phyloP scores from a whole-genome alignment of 35 echinoderm and acorn worm species.

The Hemicentrotus pulcherrimus region DNA sequence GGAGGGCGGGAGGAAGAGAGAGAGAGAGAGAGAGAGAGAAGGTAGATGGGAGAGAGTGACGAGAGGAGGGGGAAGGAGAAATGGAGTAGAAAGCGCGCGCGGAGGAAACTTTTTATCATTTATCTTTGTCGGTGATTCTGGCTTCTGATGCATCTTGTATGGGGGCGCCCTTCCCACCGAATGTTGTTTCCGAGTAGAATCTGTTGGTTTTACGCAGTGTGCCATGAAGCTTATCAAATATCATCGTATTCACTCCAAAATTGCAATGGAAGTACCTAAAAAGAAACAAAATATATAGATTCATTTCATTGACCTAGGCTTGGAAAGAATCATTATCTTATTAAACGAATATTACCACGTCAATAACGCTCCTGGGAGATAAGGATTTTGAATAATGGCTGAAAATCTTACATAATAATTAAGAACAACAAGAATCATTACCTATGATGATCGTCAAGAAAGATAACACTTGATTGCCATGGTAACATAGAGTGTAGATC shows the following conservation, averaged over 20 bases:
- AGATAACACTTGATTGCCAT: neutral
- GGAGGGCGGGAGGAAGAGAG: too few species aligned
- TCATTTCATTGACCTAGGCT: too few species aligned
- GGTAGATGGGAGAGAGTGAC: too few species aligned
- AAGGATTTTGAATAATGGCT: too few species aligned
- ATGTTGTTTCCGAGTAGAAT: neutral
- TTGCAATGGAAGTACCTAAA: neutral
- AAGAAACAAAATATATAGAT: neutral
- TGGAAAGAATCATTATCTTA: too few species aligned
- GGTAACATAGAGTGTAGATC: neutral
- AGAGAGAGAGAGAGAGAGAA: too few species aligned
- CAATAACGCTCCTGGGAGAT: too few species aligned
- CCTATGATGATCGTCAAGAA: neutral
- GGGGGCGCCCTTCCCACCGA: neutral
- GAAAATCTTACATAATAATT: too few species aligned
- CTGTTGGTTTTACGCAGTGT: neutral
- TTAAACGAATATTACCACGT: too few species aligned
- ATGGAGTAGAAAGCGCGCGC: too few species aligned
- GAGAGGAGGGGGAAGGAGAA: too few species aligned
- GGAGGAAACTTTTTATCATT: neutral
- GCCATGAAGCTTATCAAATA: neutral
- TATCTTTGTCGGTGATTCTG: neutral
- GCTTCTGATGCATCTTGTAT: neutral
- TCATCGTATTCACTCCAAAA: conserved; percentile 1
- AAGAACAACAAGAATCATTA: neutral